These are phyloP conservation scores for Charina bottae DNA, from an alignment of 2,113 vertebrate species.

Conservation along the genomic window DNA sequence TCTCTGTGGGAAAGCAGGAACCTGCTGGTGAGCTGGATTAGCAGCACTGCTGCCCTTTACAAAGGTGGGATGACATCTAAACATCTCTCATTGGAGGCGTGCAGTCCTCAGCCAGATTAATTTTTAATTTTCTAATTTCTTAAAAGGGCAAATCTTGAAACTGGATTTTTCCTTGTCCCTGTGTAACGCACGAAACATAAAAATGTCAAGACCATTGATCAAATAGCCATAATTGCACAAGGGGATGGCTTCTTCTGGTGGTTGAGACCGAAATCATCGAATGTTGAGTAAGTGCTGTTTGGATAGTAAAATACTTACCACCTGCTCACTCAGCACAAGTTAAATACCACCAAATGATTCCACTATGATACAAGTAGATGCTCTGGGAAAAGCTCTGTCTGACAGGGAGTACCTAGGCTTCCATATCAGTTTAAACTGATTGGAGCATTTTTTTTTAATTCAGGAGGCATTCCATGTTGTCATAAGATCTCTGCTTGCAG, in stretches of 20 bases:
- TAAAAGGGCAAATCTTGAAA: slow-evolving; percentile 64
- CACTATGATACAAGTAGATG: not conserved
- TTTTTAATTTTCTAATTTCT: slow-evolving; percentile 72
- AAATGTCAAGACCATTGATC: slow-evolving; percentile 65
- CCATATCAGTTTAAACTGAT: not conserved
- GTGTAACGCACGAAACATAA: slow-evolving; percentile 56
- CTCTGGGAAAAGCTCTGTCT: not conserved
- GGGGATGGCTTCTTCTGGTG: slow-evolving; percentile 34
- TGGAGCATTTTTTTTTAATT: not conserved
- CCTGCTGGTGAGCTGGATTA: not conserved
- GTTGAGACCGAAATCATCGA: slow-evolving; percentile 52
- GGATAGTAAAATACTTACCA: slow-evolving; percentile 40
- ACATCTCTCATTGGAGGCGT: slow-evolving; percentile 49
- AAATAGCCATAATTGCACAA: slow-evolving; percentile 57
- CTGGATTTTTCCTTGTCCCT: slow-evolving; percentile 40
- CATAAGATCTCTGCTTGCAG: not conserved
- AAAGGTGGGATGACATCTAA: slow-evolving; percentile 46
- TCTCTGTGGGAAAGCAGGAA: not conserved
- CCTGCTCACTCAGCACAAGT: slow-evolving; percentile 10
- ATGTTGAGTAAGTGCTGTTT: slow-evolving; percentile 39
- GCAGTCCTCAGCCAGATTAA: slow-evolving; percentile 60
- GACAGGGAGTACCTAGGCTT: not conserved
- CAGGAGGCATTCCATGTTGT: not conserved
- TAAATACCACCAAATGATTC: slow-evolving; percentile 28
- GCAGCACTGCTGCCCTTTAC: slow-evolving; percentile 40